Conservation (phyloP, 2,888 invertebrate genomes). For the Spisula solida region DNA sequence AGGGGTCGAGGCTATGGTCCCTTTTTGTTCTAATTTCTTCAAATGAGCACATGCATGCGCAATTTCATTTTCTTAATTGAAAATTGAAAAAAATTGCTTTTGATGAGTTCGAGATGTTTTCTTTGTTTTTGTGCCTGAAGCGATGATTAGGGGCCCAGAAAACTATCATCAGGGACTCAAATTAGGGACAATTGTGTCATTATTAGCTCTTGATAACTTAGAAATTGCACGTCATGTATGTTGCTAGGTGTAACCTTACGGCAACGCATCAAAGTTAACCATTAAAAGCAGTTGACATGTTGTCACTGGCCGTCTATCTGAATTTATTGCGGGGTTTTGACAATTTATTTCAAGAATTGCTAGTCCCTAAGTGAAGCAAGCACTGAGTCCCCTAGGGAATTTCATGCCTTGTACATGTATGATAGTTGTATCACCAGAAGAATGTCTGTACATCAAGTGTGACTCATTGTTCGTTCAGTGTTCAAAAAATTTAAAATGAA, state of each 20-base stretch:
- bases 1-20: slow-evolving; percentile 11
- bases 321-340: neutral
- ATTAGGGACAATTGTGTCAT: slow-evolving; percentile 27
- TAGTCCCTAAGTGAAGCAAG: no score
- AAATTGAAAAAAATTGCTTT: slow-evolving; percentile 24
- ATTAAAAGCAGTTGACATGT: neutral
- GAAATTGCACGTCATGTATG: neutral
- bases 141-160: slow-evolving; percentile 19
- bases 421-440: neutral
- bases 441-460: neutral
- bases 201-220: slow-evolving; percentile 16
- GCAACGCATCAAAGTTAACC: neutral
- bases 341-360: neutral
- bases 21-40: slow-evolving; percentile 26
- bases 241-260: neutral
- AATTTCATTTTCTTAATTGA: slow-evolving; percentile 27
- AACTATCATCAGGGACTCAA: slow-evolving; percentile 12
- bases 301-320: neutral
- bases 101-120: slow-evolving; percentile 17
- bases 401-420: neutral
- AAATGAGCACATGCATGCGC: slow-evolving; percentile 26
- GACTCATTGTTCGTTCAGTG: neutral
- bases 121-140: slow-evolving; percentile 24
- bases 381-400: neutral
- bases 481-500: neutral